Evolutionary conservation across 2,113 vertebrate genomes (phyloP).

Genomic region (Rhabdomys dilectus): DNA sequence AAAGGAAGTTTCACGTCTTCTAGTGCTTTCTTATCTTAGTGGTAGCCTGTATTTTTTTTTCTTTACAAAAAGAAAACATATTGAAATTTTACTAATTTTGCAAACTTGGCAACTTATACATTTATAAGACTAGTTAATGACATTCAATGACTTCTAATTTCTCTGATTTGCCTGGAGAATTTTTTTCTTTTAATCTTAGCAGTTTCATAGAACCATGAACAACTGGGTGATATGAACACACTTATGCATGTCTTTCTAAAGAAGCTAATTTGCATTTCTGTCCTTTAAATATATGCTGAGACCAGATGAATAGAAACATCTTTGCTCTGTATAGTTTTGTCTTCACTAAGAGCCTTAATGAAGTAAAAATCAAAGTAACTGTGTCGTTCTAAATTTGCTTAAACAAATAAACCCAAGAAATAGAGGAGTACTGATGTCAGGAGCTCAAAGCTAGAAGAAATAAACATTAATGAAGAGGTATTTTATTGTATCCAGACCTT

Average conservation of each 20-base stretch:
- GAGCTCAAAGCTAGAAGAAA: slow-evolving; percentile 14
- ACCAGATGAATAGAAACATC: slow-evolving; percentile 70
- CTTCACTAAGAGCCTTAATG: slow-evolving; percentile 58
- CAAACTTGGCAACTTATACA: background rate
- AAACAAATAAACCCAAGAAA: slow-evolving; percentile 59
- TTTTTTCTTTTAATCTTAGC: background rate
- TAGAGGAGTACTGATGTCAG: slow-evolving; percentile 14
- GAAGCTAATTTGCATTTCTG: slow-evolving; percentile 79
- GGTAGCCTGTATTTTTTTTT: rapidly evolving
- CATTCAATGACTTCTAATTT: slow-evolving; percentile 34
- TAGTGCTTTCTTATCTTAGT: background rate
- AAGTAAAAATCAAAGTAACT: slow-evolving; percentile 66
- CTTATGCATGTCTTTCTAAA: slow-evolving; percentile 63
- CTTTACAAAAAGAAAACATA: background rate
- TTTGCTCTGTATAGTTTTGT: slow-evolving; percentile 36
- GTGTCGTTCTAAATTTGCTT: slow-evolving; percentile 74
- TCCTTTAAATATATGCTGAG: slow-evolving; percentile 78
- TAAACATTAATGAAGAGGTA: slow-evolving; percentile 58
- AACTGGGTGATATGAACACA: slow-evolving; percentile 59
- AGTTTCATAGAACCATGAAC: slow-evolving; percentile 17
- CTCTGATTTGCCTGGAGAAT: slow-evolving; percentile 50
- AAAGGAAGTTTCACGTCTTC: background rate
- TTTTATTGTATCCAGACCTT: slow-evolving; percentile 61
- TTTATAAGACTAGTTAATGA: background rate
- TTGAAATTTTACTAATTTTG: slow-evolving; percentile 18